Conservation (phyloP, 2,888 invertebrate species). For the Phorcus lineatus region DNA sequence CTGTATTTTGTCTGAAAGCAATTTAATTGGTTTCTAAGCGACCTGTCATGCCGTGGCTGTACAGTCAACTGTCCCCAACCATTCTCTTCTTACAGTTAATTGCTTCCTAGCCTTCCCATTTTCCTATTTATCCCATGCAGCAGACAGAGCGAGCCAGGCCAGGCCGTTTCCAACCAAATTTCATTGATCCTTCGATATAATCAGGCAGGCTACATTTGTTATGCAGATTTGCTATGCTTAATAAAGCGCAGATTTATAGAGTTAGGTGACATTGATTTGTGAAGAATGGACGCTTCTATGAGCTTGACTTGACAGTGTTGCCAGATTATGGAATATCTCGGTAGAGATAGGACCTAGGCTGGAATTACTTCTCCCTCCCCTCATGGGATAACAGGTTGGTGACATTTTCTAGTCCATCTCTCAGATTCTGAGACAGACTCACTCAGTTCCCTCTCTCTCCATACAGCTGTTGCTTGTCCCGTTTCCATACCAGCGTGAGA, state of each 20-base stretch:
- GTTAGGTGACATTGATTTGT: conserved; percentile 22
- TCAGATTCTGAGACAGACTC: too few species aligned
- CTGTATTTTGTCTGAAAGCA: not conserved
- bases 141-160: not conserved
- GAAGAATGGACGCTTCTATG: conserved; percentile 10
- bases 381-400: conserved; percentile 1
- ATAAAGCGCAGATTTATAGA: conserved; percentile 23
- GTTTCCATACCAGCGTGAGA: too few species aligned
- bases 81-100: not conserved
- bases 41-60: not conserved
- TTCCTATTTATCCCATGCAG: conserved; percentile 8
- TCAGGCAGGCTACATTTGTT: conserved; percentile 9
- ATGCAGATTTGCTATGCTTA: conserved; percentile 22
- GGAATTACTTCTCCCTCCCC: not conserved
- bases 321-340: conserved; percentile 6
- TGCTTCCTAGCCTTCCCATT: not conserved
- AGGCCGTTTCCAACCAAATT: conserved; percentile 8
- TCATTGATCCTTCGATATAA: conserved; percentile 20
- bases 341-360: not conserved
- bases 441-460: too few species aligned
- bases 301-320: conserved; percentile 2
- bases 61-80: conserved; percentile 7
- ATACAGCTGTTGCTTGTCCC: too few species aligned
- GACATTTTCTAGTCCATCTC: not conserved
- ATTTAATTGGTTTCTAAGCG: conserved; percentile 5